Percentiles rank a stretch among this genome's conserved stretches.
phyloP scores from a whole-genome alignment of 2,113 vertebrate genomes.

The Puffinus mauretanicus region DNA sequence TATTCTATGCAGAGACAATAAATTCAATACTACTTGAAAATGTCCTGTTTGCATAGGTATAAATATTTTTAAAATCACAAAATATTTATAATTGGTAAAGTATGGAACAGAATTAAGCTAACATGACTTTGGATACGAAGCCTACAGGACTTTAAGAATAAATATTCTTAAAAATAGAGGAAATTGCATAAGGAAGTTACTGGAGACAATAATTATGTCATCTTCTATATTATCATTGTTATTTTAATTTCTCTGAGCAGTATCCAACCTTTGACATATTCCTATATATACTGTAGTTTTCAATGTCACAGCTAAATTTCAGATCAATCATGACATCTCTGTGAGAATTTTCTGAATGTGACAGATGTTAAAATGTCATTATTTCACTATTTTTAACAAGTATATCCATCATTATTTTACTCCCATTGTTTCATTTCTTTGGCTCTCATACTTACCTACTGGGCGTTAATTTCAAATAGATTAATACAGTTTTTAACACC shows the following conservation, averaged over 20 bases:
- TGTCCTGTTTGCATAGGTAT: not conserved
- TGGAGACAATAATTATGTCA: not conserved
- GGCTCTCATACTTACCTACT: not conserved
- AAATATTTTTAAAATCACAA: not conserved
- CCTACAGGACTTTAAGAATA: not conserved
- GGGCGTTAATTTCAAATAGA: not conserved
- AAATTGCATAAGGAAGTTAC: not conserved
- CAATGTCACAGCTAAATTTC: not conserved
- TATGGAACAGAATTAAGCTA: not conserved
- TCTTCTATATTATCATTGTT: not conserved
- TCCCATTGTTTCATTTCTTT: not conserved
- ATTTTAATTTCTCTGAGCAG: not conserved
- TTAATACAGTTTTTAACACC: not conserved
- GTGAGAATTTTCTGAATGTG: not conserved
- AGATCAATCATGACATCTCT: not conserved
- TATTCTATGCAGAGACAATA: not conserved
- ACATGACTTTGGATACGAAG: not conserved
- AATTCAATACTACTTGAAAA: not conserved
- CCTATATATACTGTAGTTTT: not conserved
- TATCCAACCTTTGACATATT: not conserved
- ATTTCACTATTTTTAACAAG: not conserved
- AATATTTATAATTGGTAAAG: not conserved
- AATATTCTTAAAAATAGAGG: not conserved
- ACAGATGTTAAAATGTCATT: not conserved
- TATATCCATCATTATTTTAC: not conserved